Base-by-base conservation (phyloP, 2,113 vertebrate species). In the Andinoacara biseriatus region DNA sequence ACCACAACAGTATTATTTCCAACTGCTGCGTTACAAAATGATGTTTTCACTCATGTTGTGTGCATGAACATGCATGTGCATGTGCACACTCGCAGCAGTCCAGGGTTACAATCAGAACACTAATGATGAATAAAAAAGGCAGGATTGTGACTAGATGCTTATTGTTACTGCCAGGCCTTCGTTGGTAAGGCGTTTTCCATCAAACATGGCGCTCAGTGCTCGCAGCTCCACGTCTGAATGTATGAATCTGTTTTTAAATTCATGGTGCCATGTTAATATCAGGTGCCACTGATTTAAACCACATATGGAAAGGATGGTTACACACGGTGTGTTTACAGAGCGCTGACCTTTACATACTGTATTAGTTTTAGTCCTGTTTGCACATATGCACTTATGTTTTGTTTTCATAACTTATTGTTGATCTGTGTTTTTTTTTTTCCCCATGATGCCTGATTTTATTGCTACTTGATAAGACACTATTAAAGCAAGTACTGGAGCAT, bases 291-390 rank as follows among this genome's bases (percentile, higher is more conserved):
- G 1, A 83, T 52, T 24, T 33, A 29, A 77, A 80, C 75, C 14
- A 43, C 72, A 52, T 33, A 10, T 74, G 63, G 58, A 65, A 14
- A 78, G 35, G 33, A 52, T 33, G 14, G 13, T 31, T 5, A 56
- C 54, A 43, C 31, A 56, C 60, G 35, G 46, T 81, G 61, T 60
- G 54, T 79, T 56, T 74, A 49, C 33, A 58, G 62, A 57, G 61
- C 76, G 69, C 49, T 62, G 62, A 78, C 11, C 20, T 38, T 1
- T 24, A 60, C 43, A 65, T 74, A 76, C 67, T 75, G 61, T 83
- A 63, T 84, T 76, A 79, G 35, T 49, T 81, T 15, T 74, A 87
- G 60, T 54, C 81, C 58, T 80, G 63, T 90, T 91, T 93, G 87
- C 89, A 93, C 82, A 86, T 46, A 29, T 60, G 26, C 40, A 76